Conservation (phyloP, 2,888 invertebrate genomes). For the Cephus sareptanus region DNA sequence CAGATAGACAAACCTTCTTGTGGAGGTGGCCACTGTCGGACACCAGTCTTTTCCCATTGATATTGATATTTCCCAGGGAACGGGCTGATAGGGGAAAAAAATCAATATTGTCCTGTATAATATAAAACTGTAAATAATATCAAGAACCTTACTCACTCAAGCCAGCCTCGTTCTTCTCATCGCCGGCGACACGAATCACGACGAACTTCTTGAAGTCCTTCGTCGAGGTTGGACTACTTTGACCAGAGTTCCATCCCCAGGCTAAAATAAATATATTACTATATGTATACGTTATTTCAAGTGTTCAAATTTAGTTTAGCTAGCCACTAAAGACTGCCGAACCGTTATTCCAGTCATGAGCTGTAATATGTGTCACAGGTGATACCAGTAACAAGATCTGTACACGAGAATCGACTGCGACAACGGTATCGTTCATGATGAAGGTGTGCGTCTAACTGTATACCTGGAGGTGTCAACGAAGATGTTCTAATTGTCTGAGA, state of each 20-base stretch:
- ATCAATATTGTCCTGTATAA: background rate
- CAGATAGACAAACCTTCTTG: conserved; percentile 64
- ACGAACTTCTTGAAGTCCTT: conserved; percentile 74
- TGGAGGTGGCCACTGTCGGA: conserved; percentile 60
- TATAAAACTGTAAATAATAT: background rate
- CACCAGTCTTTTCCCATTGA: conserved; percentile 64
- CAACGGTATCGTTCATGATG: background rate
- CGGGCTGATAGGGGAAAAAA: conserved; percentile 44
- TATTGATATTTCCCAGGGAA: conserved; percentile 62
- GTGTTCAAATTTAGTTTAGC: background rate
- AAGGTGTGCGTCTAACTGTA: conserved; percentile 42
- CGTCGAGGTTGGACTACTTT: conserved; percentile 66
- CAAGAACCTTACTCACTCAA: conserved; percentile 47
- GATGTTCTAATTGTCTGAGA: conserved; percentile 33
- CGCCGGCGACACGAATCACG: conserved; percentile 72
- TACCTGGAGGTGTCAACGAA: conserved; percentile 39
- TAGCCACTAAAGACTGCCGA: background rate
- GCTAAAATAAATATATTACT: conserved; percentile 44
- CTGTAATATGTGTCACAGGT: background rate
- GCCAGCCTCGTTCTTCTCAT: conserved; percentile 67
- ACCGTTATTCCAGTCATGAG: background rate
- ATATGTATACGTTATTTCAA: background rate
- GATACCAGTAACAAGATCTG: background rate
- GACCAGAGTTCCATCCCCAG: conserved; percentile 69
- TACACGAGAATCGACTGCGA: background rate